Evolutionary conservation across 2,888 invertebrate species (phyloP), one percentile per base, ranked within the genome.

Genomic region (Taphrorychus bicolor): DNA sequence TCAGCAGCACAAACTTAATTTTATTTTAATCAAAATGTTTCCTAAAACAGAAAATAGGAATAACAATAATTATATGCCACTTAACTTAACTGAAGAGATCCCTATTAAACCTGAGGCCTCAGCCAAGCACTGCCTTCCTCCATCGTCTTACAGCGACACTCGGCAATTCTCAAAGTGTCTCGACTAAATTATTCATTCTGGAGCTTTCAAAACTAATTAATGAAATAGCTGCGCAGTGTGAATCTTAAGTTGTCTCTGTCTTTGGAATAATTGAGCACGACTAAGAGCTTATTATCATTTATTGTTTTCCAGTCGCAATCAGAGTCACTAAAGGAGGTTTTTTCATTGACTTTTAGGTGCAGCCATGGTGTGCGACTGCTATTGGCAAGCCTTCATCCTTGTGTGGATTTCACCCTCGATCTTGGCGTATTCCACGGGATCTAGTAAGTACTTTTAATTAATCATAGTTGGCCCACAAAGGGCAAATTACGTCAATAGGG

Each of bases 381-480:
- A 76, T 70, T 79, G 79, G 78, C 78, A 76, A 62, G 72, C 79
- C 22, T 67, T 79, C 51, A 71, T 79, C 62, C 69, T 79, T 60
- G 71, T 80, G 57, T 79, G 77, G 76, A 75, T 79, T 69, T 77
- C 78, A 52, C 79, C 79, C 32, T 74, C 78, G 41, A 70, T 80
- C 58, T 72, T 79, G 24, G 75, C 77, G 21, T 78, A 78, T 40
- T 78, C 80, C 17, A 73, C 77, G 73, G 79, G 80, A 74, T 78
- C 78, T 71, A 75, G 80, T 80, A 75, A 80, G 80, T 79, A 45
- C 45, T 17, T 5, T 45, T 45, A 16, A 45, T 45, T 45, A 32
- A 32, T 32, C 32, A 32, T 32, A 32, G 11, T 32, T 32, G 11
- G 9, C 7, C 7, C 11, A 32, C 32, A 32, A 32, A 32, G 32